phyloP scores from a whole-genome alignment of 2,113 vertebrate species.

The Henicopernis longicauda region DNA sequence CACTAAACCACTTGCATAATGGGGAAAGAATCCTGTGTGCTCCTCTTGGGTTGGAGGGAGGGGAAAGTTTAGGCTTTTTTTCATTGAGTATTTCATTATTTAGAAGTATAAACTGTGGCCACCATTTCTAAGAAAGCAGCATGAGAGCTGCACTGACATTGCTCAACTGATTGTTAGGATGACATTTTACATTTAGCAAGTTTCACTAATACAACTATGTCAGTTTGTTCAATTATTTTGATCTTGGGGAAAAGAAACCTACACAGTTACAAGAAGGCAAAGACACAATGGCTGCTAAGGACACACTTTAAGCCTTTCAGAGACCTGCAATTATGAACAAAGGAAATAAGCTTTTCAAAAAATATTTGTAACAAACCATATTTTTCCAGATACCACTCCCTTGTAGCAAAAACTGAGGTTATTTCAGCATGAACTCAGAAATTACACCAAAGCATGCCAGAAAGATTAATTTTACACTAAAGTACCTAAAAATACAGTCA shows the following conservation, averaged over 20 bases:
- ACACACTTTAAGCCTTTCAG: not conserved
- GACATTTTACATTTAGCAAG: not conserved
- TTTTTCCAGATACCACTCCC: not conserved
- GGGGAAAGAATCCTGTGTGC: not conserved
- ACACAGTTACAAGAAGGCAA: not conserved
- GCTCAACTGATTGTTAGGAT: not conserved
- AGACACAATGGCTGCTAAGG: not conserved
- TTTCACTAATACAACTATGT: not conserved
- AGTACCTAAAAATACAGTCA: not conserved
- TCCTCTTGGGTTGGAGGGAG: not conserved
- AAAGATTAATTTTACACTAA: not conserved
- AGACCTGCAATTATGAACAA: not conserved
- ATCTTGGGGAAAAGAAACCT: not conserved
- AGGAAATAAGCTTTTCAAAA: not conserved
- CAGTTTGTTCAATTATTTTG: not conserved
- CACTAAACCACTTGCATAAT: not conserved
- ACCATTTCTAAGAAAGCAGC: not conserved
- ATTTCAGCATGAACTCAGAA: not conserved
- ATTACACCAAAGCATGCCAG: not conserved
- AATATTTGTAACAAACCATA: not conserved
- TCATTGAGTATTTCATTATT: not conserved
- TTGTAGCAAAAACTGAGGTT: not conserved
- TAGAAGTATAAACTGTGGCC: not conserved
- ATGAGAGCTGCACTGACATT: not conserved
- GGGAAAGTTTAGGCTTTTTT: not conserved